These are phyloP conservation scores for Scolopax bukidnonensis DNA, from an alignment of 2,797 vertebrate species.

Conservation along the genomic window DNA sequence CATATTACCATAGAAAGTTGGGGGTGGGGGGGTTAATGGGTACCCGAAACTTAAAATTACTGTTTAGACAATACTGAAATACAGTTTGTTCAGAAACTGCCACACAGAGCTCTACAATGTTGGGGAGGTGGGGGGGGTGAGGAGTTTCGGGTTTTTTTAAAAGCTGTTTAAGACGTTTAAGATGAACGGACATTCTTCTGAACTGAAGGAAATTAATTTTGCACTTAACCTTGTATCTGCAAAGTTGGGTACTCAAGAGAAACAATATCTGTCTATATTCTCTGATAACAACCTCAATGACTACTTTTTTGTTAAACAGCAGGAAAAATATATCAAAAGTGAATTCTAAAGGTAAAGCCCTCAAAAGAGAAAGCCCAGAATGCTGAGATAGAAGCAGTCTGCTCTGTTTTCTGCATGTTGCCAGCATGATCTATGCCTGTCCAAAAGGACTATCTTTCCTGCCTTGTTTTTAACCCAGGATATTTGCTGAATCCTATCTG, in stretches of 20 bases:
- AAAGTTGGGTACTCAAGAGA: background rate
- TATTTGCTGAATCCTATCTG: background rate
- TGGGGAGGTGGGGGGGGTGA: too few relatives aligned
- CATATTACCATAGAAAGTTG: background rate
- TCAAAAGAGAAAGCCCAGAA: background rate
- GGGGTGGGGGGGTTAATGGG: too few relatives aligned
- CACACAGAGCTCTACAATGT: background rate
- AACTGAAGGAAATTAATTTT: background rate
- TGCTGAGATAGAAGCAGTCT: background rate
- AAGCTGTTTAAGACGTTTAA: background rate
- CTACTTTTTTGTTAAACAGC: fast-evolving
- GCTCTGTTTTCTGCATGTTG: background rate
- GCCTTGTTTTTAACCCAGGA: background rate
- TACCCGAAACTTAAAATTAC: background rate
- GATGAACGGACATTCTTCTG: background rate
- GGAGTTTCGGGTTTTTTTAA: background rate
- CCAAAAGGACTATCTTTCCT: background rate
- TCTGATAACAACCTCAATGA: background rate
- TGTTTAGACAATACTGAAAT: background rate
- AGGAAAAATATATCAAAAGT: background rate
- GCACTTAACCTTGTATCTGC: background rate
- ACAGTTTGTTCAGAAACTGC: background rate
- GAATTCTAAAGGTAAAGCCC: background rate
- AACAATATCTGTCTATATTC: background rate
- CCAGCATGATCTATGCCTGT: background rate